Evolutionary conservation across 2,888 invertebrate species (phyloP).

Genomic region (Saturnia japonica): DNA sequence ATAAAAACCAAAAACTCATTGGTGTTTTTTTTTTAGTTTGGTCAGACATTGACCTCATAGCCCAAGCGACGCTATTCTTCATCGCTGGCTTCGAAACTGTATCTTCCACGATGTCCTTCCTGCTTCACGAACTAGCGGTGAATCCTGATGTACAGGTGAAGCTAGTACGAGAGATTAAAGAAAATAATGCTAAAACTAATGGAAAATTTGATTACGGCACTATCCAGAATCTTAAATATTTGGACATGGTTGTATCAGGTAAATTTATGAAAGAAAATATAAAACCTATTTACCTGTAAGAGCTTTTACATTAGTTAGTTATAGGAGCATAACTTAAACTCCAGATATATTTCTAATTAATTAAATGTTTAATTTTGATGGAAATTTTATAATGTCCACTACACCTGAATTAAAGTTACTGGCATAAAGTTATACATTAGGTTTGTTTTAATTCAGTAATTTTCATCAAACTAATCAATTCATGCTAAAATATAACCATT

Average conservation of each 20-base stretch:
- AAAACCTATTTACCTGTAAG: too few species aligned
- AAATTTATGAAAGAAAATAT: background rate
- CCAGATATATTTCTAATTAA: too few species aligned
- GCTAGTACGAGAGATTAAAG: slow-evolving; percentile 77
- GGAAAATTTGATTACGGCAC: slow-evolving; percentile 70
- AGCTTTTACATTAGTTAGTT: too few species aligned
- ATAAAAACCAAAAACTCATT: too few species aligned
- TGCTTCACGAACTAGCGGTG: slow-evolving; percentile 79
- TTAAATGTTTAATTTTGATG: too few species aligned
- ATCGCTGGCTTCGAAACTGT: slow-evolving; percentile 80
- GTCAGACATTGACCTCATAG: slow-evolving; percentile 62
- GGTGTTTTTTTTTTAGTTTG: slow-evolving; percentile 45
- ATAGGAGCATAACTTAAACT: too few species aligned
- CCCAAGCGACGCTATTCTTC: slow-evolving; percentile 77
- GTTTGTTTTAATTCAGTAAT: too few species aligned
- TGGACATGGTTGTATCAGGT: slow-evolving; percentile 84
- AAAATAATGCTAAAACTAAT: slow-evolving; percentile 55
- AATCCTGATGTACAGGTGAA: slow-evolving; percentile 81
- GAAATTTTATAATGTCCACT: too few species aligned
- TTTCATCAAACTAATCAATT: background rate
- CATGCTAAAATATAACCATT: slow-evolving; percentile 6
- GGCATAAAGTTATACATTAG: too few species aligned
- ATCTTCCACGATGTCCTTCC: slow-evolving; percentile 67
- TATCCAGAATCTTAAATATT: slow-evolving; percentile 77
- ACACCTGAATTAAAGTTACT: too few species aligned